A percentile compares a stretch with the other conserved stretches of the same genome.
These are phyloP conservation scores for Nematopogon swammerdamellus DNA, from an alignment of 2,888 invertebrate genomes.

Conservation along the genomic window DNA sequence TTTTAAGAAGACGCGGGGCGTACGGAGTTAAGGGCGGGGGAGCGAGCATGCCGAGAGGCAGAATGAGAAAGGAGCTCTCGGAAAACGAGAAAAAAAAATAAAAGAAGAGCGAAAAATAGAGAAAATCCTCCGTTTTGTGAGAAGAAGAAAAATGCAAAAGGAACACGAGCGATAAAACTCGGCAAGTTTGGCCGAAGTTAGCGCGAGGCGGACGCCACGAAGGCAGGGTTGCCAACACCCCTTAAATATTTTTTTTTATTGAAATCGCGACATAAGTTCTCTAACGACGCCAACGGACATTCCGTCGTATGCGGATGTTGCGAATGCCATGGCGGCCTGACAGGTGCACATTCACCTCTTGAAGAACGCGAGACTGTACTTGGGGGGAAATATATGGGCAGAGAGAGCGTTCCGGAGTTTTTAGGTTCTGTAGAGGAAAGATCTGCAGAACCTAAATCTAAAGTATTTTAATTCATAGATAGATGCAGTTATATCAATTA, in stretches of 20 bases:
- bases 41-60: constrained; percentile 21
- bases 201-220: constrained; percentile 13
- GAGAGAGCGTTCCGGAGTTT: too few relatives aligned
- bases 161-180: constrained; percentile 37
- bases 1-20: constrained; percentile 37
- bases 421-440: too few relatives aligned
- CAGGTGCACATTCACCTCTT: constrained; percentile 4
- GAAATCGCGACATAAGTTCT: too few relatives aligned
- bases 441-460: too few relatives aligned
- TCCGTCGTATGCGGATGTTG: too few relatives aligned
- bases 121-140: constrained; percentile 27
- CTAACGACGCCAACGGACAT: too few relatives aligned
- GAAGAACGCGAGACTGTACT: too few relatives aligned
- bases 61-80: neutral
- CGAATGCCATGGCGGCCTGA: too few relatives aligned
- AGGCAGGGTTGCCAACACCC: constrained; percentile 22
- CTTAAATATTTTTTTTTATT: constrained; percentile 15
- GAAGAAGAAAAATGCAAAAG: constrained; percentile 45
- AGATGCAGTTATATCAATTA: too few relatives aligned
- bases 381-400: too few relatives aligned
- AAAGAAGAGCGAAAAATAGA: constrained; percentile 22
- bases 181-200: constrained; percentile 46
- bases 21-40: constrained; percentile 6
- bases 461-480: too few relatives aligned
- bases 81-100: constrained; percentile 22